Percentiles rank a stretch among this genome's conserved stretches.
phyloP scores from a whole-genome alignment of 2,797 vertebrate species.

The Myiotriccus ornatus region DNA sequence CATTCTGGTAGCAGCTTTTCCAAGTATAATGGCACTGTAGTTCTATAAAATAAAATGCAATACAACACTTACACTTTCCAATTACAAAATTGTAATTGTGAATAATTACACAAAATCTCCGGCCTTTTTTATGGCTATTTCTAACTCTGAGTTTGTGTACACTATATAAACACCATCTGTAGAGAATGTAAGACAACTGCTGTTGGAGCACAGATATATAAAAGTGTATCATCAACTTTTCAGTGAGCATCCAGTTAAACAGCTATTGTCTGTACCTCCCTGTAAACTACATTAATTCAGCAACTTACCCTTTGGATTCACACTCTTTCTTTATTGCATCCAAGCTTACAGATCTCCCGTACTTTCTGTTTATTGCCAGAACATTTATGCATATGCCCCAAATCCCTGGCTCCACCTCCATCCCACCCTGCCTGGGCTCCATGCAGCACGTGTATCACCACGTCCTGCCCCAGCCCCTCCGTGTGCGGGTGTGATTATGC shows the following conservation, averaged over 20 bases:
- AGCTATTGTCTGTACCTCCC: neutral
- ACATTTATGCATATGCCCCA: accelerated
- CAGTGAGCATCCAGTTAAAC: neutral
- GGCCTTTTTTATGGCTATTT: slow-evolving; percentile 64
- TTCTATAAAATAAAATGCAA: slow-evolving; percentile 64
- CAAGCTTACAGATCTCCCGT: neutral
- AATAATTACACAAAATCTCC: slow-evolving; percentile 66
- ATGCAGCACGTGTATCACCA: neutral
- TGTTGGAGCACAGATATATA: slow-evolving; percentile 13
- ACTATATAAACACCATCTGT: slow-evolving; percentile 73
- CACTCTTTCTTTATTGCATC: neutral
- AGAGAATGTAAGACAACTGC: slow-evolving; percentile 53
- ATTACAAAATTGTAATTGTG: slow-evolving; percentile 67
- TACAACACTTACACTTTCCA: slow-evolving; percentile 61
- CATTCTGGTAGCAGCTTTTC: slow-evolving; percentile 56
- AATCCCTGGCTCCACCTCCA: neutral
- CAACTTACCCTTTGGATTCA: neutral
- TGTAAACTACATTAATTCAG: neutral
- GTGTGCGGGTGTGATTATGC: neutral
- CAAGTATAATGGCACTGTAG: slow-evolving; percentile 32
- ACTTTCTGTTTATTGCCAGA: neutral
- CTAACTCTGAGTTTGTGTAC: slow-evolving; percentile 50
- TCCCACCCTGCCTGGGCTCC: neutral
- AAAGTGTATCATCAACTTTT: slow-evolving; percentile 12
- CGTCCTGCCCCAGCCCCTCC: neutral